Percentiles rank a stretch among this genome's conserved stretches.
Evolutionary conservation across 2,888 invertebrate species (phyloP).

Genomic region (Torymus tubicola): DNA sequence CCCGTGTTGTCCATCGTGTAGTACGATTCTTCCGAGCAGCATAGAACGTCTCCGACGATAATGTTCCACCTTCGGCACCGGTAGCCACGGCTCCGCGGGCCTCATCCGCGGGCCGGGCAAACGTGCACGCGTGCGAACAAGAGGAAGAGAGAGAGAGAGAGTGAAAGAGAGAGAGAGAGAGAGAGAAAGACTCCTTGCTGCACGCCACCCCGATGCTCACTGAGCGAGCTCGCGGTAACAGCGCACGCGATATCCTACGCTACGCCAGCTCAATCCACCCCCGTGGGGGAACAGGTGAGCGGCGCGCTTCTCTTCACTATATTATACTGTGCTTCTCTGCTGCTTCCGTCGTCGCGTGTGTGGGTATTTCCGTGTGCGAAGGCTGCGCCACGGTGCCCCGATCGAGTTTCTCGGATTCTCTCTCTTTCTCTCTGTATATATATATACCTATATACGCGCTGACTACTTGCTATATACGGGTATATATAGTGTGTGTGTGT

Average conservation of each 20-base stretch:
- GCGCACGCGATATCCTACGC: slow-evolving; percentile 30
- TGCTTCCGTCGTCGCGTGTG: not conserved
- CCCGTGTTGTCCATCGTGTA: not conserved
- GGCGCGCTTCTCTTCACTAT: slow-evolving; percentile 1
- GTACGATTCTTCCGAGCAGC: slow-evolving; percentile 4
- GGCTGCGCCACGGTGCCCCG: slow-evolving; percentile 11
- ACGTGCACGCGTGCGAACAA: slow-evolving; percentile 21
- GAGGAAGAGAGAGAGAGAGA: too few relatives aligned
- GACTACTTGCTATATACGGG: too few relatives aligned
- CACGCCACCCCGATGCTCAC: slow-evolving; percentile 37
- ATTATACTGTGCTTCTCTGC: not conserved
- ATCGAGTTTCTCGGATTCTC: slow-evolving; percentile 21
- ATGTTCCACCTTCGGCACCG: not conserved
- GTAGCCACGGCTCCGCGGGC: not conserved
- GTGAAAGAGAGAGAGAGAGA: too few relatives aligned
- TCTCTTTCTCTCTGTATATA: not conserved
- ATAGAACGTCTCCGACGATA: not conserved
- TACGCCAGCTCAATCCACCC: not conserved
- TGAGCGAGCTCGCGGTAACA: not conserved
- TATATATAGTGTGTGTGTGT: too few relatives aligned
- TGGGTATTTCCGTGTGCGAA: slow-evolving; percentile 8
- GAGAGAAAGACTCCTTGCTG: too few relatives aligned
- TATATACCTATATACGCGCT: too few relatives aligned
- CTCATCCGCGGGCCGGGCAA: slow-evolving; percentile 19
- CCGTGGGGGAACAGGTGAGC: slow-evolving; percentile 27